These are phyloP conservation scores for Rapana venosa DNA, from an alignment of 2,888 invertebrate species.

Conservation along the genomic window DNA sequence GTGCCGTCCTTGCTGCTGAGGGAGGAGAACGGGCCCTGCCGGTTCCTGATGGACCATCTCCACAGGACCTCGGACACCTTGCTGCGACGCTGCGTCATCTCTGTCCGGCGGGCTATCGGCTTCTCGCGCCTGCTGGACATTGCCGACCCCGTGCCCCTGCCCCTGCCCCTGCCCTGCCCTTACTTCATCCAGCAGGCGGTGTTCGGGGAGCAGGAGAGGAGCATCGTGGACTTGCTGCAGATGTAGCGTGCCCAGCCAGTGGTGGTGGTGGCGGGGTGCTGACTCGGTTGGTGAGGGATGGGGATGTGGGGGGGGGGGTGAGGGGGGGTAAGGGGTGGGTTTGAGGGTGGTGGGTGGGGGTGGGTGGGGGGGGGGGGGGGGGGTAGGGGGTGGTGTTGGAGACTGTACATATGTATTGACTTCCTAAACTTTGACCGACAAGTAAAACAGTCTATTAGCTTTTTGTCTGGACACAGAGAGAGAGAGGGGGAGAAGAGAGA, in stretches of 20 bases:
- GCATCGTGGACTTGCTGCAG: constrained; percentile 1
- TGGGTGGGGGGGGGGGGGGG: background rate
- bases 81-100: constrained; percentile 14
- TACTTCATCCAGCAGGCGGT: constrained; percentile 5
- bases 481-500: too few species aligned
- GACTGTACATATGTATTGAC: background rate
- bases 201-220: constrained; percentile 36
- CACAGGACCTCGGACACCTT: constrained; percentile 16
- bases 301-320: background rate
- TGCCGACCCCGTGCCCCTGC: background rate
- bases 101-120: constrained; percentile 17
- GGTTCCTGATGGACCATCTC: background rate
- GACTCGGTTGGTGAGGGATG: too few species aligned
- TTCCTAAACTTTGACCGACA: too few species aligned
- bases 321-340: background rate
- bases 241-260: background rate
- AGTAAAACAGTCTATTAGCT: too few species aligned
- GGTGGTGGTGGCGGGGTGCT: background rate
- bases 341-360: background rate
- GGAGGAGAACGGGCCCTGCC: constrained; percentile 19
- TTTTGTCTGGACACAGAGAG: background rate
- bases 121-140: constrained; percentile 1
- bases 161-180: constrained; percentile 14
- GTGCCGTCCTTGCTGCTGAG: constrained; percentile 29
- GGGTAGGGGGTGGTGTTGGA: background rate